These are phyloP conservation scores for Maniola hyperantus DNA, from an alignment of 2,888 invertebrate species.

Conservation along the genomic window DNA sequence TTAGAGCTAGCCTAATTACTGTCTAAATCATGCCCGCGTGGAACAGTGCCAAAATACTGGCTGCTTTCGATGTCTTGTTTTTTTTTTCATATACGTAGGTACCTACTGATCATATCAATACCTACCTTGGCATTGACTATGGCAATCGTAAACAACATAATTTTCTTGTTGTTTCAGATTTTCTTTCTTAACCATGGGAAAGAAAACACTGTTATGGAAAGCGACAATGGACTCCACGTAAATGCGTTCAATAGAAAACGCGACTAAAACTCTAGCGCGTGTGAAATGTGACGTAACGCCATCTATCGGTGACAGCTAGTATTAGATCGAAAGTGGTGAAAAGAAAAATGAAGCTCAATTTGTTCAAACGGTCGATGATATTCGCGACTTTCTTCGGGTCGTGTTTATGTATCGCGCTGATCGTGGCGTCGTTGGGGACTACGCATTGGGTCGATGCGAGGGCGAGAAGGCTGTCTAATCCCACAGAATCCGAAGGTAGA, in stretches of 20 bases:
- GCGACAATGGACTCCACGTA: conserved; percentile 60
- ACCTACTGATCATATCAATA: neutral
- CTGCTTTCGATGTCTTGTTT: too few species aligned
- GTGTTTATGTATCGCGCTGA: conserved; percentile 88
- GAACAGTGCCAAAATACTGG: too few species aligned
- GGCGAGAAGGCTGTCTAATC: conserved; percentile 86
- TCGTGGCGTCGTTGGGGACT: conserved; percentile 92
- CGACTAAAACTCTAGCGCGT: conserved; percentile 36
- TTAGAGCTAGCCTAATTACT: too few species aligned
- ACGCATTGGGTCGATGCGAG: conserved; percentile 91
- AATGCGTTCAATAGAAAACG: conserved; percentile 62
- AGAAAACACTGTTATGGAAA: conserved; percentile 50
- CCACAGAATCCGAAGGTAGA: conserved; percentile 86
- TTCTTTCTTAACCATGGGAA: conserved; percentile 52
- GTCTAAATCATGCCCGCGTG: too few species aligned
- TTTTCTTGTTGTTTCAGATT: conserved; percentile 62
- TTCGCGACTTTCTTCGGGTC: conserved; percentile 92
- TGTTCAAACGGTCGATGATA: conserved; percentile 90
- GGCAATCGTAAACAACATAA: conserved; percentile 13
- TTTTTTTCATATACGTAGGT: neutral
- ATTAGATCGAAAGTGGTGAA: conserved; percentile 50
- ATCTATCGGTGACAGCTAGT: conserved; percentile 52
- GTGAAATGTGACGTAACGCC: conserved; percentile 68
- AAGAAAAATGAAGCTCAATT: conserved; percentile 82
- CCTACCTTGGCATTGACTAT: conserved; percentile 16